Evolutionary conservation across 2,888 invertebrate genomes (phyloP).

Genomic region (Erebia ligea): DNA sequence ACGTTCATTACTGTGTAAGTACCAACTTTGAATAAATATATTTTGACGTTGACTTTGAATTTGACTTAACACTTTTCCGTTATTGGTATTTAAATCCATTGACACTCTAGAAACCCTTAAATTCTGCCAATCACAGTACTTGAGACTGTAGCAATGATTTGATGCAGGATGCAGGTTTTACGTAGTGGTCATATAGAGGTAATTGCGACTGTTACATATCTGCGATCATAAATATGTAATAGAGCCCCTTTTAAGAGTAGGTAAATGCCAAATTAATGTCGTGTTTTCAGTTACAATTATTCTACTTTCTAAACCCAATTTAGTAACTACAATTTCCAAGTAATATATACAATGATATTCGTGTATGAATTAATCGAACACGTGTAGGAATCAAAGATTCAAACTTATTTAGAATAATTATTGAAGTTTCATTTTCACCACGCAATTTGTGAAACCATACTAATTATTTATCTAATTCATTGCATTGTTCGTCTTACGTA

Average conservation of each 20-base stretch:
- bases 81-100: too few species aligned
- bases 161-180: too few species aligned
- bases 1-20: too few species aligned
- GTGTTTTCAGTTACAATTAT: conserved; percentile 8
- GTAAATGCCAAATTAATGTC: not conserved
- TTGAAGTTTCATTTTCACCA: conserved; percentile 9
- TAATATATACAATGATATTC: conserved; percentile 12
- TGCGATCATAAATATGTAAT: too few species aligned
- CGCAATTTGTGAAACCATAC: conserved; percentile 12
- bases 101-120: too few species aligned
- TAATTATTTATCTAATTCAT: not conserved
- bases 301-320: conserved; percentile 10
- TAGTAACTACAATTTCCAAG: not conserved
- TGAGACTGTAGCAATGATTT: too few species aligned
- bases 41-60: too few species aligned
- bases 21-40: too few species aligned
- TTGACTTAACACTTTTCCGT: too few species aligned
- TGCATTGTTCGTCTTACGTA: conserved; percentile 4
- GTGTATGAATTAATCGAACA: conserved; percentile 13
- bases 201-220: too few species aligned
- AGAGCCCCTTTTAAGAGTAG: not conserved
- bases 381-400: not conserved
- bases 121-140: too few species aligned
- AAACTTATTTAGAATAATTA: conserved; percentile 4
- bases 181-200: too few species aligned